Base-by-base conservation (phyloP, 2,797 vertebrate genomes). In the Phataginus tetradactyla region DNA sequence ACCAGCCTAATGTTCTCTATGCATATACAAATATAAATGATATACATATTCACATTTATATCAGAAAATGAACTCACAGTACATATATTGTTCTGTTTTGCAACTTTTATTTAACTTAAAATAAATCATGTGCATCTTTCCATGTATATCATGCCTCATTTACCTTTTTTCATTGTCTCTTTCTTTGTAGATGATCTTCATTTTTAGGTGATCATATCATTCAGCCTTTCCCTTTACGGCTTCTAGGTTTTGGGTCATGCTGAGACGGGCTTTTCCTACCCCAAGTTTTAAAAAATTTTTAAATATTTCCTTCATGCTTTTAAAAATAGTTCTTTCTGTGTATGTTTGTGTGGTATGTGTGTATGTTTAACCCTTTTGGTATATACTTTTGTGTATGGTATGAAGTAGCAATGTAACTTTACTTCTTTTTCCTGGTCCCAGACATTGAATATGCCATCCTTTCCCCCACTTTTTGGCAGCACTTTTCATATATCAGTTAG, bases 271-370 rank as follows among this genome's bases (percentile, higher is more conserved):
- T 79, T 66, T 91, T 90, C 12, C 10, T 37, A 92, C 7, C 10
- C 25, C 20, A 37, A 25, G 3, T 45, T 63, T 87, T 93, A 59
- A 39, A 90, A 74, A 15, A 72, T 61, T 72, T 95, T 72, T 85
- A 18, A 27, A 80, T 90, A 57, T 96, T 92, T 93, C 96, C 27
- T 90, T 90, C n/a, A 90, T 88, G n/a, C 11, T 90, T 94, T 93
- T 49, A 85, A 96, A 77, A 87, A 86, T 51, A 49, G 15, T 8
- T 20, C 34, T 68, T 2, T 61, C 15, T 64, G 8, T 64, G 20
- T 42, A 21, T n/a, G 10, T 57, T 2, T 59, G 23, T 90, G 64
- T 75, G 86, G 63, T 71, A 20, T 61, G 25, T 39, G 45, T 55
- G 71, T 77, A 29, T 68, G 64, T 53, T 55, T 84, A 84, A 86